A percentile compares a stretch with the other conserved stretches of the same genome.
These are phyloP conservation scores for Peromyscus melanophrys DNA, from an alignment of 2,797 vertebrate genomes.

Conservation along the genomic window DNA sequence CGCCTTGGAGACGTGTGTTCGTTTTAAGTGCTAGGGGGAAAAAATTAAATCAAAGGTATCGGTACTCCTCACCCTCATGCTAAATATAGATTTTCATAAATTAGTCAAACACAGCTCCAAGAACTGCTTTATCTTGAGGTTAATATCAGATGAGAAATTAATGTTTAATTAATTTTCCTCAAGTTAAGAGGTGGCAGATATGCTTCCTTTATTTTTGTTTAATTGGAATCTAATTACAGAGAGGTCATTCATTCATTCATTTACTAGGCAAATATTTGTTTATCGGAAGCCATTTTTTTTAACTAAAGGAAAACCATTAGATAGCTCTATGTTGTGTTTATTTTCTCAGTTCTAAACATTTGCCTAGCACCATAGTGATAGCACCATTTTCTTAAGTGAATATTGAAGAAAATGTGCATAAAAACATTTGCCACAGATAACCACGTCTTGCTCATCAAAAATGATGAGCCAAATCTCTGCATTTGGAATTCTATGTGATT, in stretches of 20 bases:
- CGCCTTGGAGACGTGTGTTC: slow-evolving; percentile 64
- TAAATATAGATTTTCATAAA: slow-evolving; percentile 80
- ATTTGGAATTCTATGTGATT: slow-evolving; percentile 61
- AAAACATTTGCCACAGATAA: slow-evolving; percentile 60
- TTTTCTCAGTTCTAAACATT: slow-evolving; percentile 59
- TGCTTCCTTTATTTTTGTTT: slow-evolving; percentile 71
- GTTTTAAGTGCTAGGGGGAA: slow-evolving; percentile 26
- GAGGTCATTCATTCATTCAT: slow-evolving; percentile 74
- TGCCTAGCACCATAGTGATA: background rate
- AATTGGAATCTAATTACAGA: slow-evolving; percentile 75
- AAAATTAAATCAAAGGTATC: slow-evolving; percentile 47
- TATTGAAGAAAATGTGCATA: slow-evolving; percentile 52
- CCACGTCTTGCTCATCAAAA: slow-evolving; percentile 62
- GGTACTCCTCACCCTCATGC: background rate
- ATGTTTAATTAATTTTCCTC: slow-evolving; percentile 81
- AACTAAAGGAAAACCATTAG: slow-evolving; percentile 60
- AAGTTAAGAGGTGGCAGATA: slow-evolving; percentile 68
- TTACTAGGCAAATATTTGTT: slow-evolving; percentile 76
- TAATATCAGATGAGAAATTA: slow-evolving; percentile 71
- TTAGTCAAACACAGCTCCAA: slow-evolving; percentile 73
- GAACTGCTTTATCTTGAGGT: slow-evolving; percentile 70
- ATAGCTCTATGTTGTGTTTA: slow-evolving; percentile 8
- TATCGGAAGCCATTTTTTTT: slow-evolving; percentile 6
- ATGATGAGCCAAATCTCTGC: background rate
- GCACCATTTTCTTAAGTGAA: background rate